phyloP scores from a whole-genome alignment of 2,797 vertebrate genomes.

The Trichosurus vulpecula region DNA sequence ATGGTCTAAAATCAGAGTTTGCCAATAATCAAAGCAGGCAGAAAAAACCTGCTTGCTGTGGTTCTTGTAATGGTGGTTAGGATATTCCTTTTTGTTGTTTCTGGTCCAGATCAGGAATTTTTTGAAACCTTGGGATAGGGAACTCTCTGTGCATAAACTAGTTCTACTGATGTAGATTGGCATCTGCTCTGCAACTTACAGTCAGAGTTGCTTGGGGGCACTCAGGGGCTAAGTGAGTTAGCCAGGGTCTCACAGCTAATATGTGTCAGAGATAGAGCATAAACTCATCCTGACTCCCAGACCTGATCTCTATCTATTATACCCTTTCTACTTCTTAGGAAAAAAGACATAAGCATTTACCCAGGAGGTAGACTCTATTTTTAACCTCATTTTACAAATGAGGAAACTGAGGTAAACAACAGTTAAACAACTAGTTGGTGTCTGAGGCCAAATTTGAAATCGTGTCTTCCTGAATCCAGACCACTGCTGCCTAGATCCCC shows the following conservation, averaged over 20 bases:
- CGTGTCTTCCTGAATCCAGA: background rate
- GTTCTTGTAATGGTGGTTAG: background rate
- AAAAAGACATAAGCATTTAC: background rate
- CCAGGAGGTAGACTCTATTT: background rate
- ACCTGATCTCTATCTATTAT: background rate
- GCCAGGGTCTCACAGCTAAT: background rate
- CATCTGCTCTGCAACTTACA: background rate
- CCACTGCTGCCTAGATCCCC: background rate
- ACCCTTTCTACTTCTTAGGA: background rate
- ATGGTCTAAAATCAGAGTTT: slow-evolving; percentile 1
- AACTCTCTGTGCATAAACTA: background rate
- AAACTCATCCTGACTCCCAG: background rate
- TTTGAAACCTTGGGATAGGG: background rate
- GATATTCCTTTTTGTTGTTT: background rate
- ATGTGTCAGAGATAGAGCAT: background rate
- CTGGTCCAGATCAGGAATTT: background rate
- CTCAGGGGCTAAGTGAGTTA: background rate
- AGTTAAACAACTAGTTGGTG: background rate
- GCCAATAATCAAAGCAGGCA: background rate
- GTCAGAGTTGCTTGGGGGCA: background rate
- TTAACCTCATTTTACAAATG: background rate
- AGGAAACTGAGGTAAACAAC: background rate
- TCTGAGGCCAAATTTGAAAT: background rate
- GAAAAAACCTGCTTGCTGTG: background rate
- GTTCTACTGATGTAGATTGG: background rate